Base-by-base conservation (phyloP, 1,140 invertebrate species). In the Ctenoplectra terminalis region DNA sequence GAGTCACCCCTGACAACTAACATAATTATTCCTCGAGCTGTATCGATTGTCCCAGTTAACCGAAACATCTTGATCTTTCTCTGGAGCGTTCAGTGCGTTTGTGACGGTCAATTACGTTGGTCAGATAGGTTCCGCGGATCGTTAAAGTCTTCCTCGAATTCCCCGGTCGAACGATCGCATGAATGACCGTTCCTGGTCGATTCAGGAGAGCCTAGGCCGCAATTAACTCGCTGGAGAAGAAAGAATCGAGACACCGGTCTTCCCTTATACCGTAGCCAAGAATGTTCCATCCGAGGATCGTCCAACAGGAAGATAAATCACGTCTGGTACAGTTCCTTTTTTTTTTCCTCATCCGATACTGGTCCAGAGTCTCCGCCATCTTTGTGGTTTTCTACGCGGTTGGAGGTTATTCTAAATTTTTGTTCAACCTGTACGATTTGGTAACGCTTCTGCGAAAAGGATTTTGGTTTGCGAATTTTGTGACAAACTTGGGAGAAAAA, bases 171-270 rank as follows among this genome's bases (percentile, higher is more conserved):
- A 26, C n/a, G 60, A 52, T 64, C 60, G 46, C 46, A 73, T 73
- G 77, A 80, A 80, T 80, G 69, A 54, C 58, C 69, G 48, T 11
- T 37, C 46, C 34, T 26, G 56, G 56, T 40, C 60, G 58, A 80
- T 80, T 73, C 77, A 80, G 26, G n/a, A 26, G 46, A 52, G 26
- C 20, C 46, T 48, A 40, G 75, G 31, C 46, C 34, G 77, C 77
- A 79, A 79, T 79, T 79, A 79, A 72, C 66, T 50, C n/a, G 40
- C 58, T 20, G 48, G 56, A n/a, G 40, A 80, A 80, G 61, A 80
- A 80, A 73, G 69, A 54, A 80, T 52, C 70, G 69, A 46, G 43
- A 73, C 26, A 80, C 77, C 29, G 58, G 77, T 80, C 40, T 80
- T 60, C 34, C 70, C 78, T 80, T 80, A 80, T 66, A 64, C 1